Percentiles rank a stretch among this genome's conserved stretches.
phyloP scores from a whole-genome alignment of 1,140 invertebrate species.

The Trigoniulus corallinus region DNA sequence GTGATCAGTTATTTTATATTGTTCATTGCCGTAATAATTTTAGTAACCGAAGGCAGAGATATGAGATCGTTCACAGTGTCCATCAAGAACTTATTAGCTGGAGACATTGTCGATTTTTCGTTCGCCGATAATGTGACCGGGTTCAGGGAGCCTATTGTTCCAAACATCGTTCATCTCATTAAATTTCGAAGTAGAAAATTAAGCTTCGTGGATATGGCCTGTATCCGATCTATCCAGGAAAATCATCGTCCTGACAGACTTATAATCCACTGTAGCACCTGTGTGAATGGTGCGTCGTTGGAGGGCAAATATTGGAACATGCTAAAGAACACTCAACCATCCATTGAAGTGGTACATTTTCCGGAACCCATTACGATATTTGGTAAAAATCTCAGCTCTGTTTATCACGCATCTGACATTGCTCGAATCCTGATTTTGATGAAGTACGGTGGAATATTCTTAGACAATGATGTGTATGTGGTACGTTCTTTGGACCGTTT shows the following conservation, averaged over 20 bases:
- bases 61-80: too few species aligned
- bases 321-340: neutral
- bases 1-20: too few species aligned
- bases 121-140: slow-evolving; percentile 14
- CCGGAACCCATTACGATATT: slow-evolving; percentile 15
- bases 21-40: too few species aligned
- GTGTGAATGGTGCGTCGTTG: slow-evolving; percentile 5
- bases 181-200: slow-evolving; percentile 14
- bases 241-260: slow-evolving; percentile 15
- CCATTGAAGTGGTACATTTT: slow-evolving; percentile 5
- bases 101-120: slow-evolving; percentile 1
- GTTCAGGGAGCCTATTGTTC: slow-evolving; percentile 14
- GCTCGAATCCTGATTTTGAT: slow-evolving; percentile 21
- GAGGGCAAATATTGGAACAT: slow-evolving; percentile 1
- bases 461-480: slow-evolving; percentile 26
- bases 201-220: slow-evolving; percentile 14
- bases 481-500: slow-evolving; percentile 24
- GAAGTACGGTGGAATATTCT: slow-evolving; percentile 25
- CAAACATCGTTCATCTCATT: slow-evolving; percentile 19
- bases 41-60: too few species aligned
- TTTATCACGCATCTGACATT: slow-evolving; percentile 26
- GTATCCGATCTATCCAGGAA: slow-evolving; percentile 13
- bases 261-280: slow-evolving; percentile 16
- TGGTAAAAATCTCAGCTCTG: slow-evolving; percentile 14
- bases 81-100: neutral